Conservation (phyloP, 2,888 invertebrate genomes). For the Heliothis peltigera region DNA sequence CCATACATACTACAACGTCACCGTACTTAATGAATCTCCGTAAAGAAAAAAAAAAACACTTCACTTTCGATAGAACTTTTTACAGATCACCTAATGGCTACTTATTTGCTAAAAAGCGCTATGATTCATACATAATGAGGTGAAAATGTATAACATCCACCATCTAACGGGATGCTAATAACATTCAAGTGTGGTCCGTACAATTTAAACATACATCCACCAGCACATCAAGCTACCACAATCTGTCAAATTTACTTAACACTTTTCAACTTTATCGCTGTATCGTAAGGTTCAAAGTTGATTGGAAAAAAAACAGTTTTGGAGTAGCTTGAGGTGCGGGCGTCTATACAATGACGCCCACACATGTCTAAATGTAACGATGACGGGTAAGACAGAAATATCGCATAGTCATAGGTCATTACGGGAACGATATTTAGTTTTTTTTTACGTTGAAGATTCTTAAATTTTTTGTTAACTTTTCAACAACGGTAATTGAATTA, state of each 20-base stretch:
- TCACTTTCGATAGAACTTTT: background rate
- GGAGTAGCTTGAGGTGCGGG: no score
- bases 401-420: slow-evolving; percentile 15
- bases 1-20: no score
- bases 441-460: background rate
- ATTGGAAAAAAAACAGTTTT: no score
- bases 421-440: slow-evolving; percentile 24
- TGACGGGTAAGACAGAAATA: slow-evolving; percentile 47
- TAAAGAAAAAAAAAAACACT: no score
- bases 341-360: slow-evolving; percentile 55
- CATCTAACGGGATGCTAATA: slow-evolving; percentile 49
- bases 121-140: slow-evolving; percentile 45
- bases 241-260: no score
- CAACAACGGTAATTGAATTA: background rate
- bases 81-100: background rate
- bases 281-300: no score
- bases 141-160: slow-evolving; percentile 50
- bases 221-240: no score
- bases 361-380: slow-evolving; percentile 43
- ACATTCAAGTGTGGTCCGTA: slow-evolving; percentile 37
- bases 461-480: slow-evolving; percentile 9
- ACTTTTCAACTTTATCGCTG: no score
- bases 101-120: slow-evolving; percentile 38
- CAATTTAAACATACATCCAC: no score
- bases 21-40: no score